Base-by-base conservation (phyloP, 2,797 vertebrate genomes). In the Mastacembelus armatus region DNA sequence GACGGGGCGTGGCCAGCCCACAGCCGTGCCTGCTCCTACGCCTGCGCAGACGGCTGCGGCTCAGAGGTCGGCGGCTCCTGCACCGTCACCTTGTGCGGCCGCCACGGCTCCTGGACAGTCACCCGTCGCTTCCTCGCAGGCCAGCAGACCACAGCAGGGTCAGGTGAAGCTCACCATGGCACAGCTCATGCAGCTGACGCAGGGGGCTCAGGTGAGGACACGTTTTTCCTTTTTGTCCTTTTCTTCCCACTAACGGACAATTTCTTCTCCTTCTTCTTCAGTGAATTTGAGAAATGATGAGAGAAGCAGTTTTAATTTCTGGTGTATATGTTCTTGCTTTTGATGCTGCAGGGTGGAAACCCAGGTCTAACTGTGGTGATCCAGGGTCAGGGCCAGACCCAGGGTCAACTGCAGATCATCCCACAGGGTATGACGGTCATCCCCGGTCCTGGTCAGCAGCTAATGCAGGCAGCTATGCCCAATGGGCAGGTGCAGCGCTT, bases 391-490 rank as follows among this genome's bases (percentile, higher is more conserved):
- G 97, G 97, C 55, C 97, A 99, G 91, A 98, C 96, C 67, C 96
- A 96, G 57, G 98, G 98, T 22, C 98, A 99, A 74, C 85, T 99
- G 65, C 98, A 99, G 69, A 91, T 99, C 88, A 97, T 99, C 80
- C 98, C 98, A 55, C 97, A 97, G 81, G 98, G 98, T 42, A 95
- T 99, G 56, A 95, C 96, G 0, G 89, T 99, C 56, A 96, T 98
- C 84, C 97, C 98, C 1, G 95, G 95, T 4, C 96, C 96, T 7
- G 98, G 98, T 19, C 98, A 99, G 85, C 98, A 99, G 82, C 93
- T 99, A 8, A 99, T 99, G 98, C 98, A 99, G 89, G 98, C 98
- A n/a, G 97, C 97, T 15, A 98, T 99, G 98, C 98, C 98, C 44
- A 98, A 96, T 42, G 98, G 98, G 54, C 96, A 96, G 47, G 94